Evolutionary conservation across 2,888 invertebrate species (phyloP).

Genomic region (Scelioninae gen. 2): DNA sequence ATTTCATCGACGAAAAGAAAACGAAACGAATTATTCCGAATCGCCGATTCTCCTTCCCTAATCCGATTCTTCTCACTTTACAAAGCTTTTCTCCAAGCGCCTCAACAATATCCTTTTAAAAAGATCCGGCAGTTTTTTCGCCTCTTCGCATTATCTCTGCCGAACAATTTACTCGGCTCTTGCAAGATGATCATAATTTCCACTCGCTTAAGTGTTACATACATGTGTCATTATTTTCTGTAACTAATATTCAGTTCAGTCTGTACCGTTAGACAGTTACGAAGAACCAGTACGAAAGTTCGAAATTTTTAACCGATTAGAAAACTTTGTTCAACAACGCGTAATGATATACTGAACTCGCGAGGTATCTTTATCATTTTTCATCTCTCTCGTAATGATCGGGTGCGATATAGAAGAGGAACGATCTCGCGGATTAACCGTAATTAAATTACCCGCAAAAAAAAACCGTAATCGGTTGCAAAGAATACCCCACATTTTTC

Average conservation of each 20-base stretch:
- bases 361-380: constrained; percentile 47
- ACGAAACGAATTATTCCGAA: too few relatives aligned
- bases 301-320: constrained; percentile 54
- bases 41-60: too few relatives aligned
- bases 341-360: constrained; percentile 49
- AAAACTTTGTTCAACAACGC: constrained; percentile 52
- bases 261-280: constrained; percentile 51
- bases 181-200: constrained; percentile 45
- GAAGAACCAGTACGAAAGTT: constrained; percentile 54
- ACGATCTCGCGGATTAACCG: constrained; percentile 20
- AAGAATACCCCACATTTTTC: constrained; percentile 1
- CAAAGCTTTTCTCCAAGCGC: too few relatives aligned
- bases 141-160: constrained; percentile 1
- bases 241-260: constrained; percentile 52
- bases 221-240: constrained; percentile 52
- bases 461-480: background rate
- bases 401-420: constrained; percentile 17
- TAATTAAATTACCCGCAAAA: constrained; percentile 34
- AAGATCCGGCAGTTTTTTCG: constrained; percentile 17
- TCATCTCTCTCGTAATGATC: constrained; percentile 40
- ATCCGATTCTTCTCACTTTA: too few relatives aligned
- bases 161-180: constrained; percentile 21
- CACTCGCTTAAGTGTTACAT: constrained; percentile 44
- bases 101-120: constrained; percentile 1
- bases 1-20: too few relatives aligned